Conservation (phyloP, 2,797 vertebrate species). For the Amblyopsis hoosieri region DNA sequence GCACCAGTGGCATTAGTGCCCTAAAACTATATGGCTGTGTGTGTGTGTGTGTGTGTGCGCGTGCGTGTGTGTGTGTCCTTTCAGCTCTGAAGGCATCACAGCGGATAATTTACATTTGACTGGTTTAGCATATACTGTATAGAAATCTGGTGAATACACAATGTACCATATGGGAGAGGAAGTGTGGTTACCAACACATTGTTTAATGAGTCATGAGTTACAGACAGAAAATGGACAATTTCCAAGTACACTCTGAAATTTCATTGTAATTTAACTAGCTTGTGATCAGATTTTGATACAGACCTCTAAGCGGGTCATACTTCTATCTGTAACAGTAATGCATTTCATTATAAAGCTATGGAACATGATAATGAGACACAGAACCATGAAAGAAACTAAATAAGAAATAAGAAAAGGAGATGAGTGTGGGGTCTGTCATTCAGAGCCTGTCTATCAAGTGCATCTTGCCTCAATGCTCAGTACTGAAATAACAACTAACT, state of each 20-base stretch:
- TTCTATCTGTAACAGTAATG: slow-evolving; percentile 71
- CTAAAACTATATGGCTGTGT: too few relatives aligned
- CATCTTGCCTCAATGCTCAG: slow-evolving; percentile 38
- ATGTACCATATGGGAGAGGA: too few relatives aligned
- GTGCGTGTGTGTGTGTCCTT: too few relatives aligned
- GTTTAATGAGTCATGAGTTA: background rate
- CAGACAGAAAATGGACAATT: background rate
- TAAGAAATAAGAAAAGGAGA: slow-evolving; percentile 21
- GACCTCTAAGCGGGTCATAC: slow-evolving; percentile 67
- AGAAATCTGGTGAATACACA: too few relatives aligned
- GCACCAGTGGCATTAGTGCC: too few relatives aligned
- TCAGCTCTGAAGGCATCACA: too few relatives aligned
- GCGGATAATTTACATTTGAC: too few relatives aligned
- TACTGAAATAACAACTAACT: slow-evolving; percentile 58
- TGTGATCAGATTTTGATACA: slow-evolving; percentile 70
- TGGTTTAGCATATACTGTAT: too few relatives aligned
- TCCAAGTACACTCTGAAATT: slow-evolving; percentile 49
- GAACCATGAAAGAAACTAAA: slow-evolving; percentile 20
- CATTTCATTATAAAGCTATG: slow-evolving; percentile 68
- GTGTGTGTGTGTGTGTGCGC: too few relatives aligned
- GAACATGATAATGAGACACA: slow-evolving; percentile 21
- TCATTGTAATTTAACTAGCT: slow-evolving; percentile 47
- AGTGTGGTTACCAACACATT: background rate
- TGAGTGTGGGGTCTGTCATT: slow-evolving; percentile 50
- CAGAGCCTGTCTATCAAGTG: slow-evolving; percentile 59